Base-by-base conservation (phyloP, 1,140 invertebrate genomes). In the Drosophila pachea region DNA sequence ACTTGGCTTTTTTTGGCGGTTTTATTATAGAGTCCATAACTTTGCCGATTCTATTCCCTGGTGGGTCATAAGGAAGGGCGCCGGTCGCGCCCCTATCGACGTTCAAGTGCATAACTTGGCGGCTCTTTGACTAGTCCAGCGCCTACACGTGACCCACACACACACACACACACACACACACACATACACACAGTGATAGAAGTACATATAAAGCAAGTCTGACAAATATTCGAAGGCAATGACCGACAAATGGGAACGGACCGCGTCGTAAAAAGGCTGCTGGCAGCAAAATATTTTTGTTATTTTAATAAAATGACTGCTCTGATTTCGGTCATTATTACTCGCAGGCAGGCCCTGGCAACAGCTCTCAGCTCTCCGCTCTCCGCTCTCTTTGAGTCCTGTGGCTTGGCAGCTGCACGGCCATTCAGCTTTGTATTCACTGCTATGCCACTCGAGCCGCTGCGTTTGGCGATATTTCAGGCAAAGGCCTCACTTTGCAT, bases 251-350 rank as follows among this genome's bases (percentile, higher is more conserved):
- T 69, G 66, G 56, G 61, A 74, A 55, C 52, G 58, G 55, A 48
- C 14, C 40, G 68, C 38, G 35, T 75, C 61, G 69, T 59, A 76
- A 76, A 81, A 73, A 65, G 70, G 78, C 78, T 81, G 70, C 70
- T 59, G 68, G 78, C 71, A 68, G 67, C 59, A 83, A 83, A 83
- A 84, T 78, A 78, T 78, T 84, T 83, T 67, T 84, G 79, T 76
- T 76, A 76, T 83, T 78, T 83, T 84, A 83, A 83, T 83, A 76
- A 84, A 76, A 78, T 67, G 63, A 74, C 48, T 55, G 70, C 79
- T 70, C 79, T 84, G 78, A 84, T 83, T 83, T 83, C 73, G 54
- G 53, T 70, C 73, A 78, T 78, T 77, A 78, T 72, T 77, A 72
- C 60, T 11, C 72, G 6, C n/a, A 52, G 32, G 6, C 45, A 52